These are phyloP conservation scores for Chaetops frenatus DNA, from an alignment of 2,113 vertebrate genomes.

Conservation along the genomic window DNA sequence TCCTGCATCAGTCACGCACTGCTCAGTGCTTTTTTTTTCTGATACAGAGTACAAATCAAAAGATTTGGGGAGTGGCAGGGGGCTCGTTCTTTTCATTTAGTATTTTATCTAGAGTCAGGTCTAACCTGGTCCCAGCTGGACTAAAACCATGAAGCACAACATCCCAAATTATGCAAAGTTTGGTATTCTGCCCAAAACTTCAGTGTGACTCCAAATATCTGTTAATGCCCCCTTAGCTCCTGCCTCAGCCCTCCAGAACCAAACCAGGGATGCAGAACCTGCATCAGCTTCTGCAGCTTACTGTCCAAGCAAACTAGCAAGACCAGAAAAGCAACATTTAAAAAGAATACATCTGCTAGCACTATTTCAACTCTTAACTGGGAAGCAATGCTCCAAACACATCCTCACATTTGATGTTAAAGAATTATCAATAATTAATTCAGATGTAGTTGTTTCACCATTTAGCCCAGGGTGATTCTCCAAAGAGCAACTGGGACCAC, in stretches of 20 bases:
- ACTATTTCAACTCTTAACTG: not conserved
- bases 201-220: not conserved
- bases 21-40: not conserved
- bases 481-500: not conserved
- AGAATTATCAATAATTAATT: constrained; percentile 20
- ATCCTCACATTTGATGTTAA: not conserved
- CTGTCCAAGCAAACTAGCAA: not conserved
- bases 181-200: not conserved
- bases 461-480: not conserved
- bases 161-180: not conserved
- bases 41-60: not conserved
- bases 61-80: not conserved
- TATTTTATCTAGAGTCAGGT: not conserved
- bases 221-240: not conserved
- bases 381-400: not conserved
- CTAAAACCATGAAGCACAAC: not conserved
- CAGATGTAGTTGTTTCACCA: not conserved
- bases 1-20: not conserved
- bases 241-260: not conserved
- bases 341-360: not conserved
- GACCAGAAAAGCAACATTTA: not conserved
- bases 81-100: not conserved
- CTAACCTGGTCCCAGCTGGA: not conserved
- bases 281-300: not conserved
- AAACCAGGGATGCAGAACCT: not conserved